Conservation (phyloP, 2,113 vertebrate genomes). For the Pangasianodon gigas region DNA sequence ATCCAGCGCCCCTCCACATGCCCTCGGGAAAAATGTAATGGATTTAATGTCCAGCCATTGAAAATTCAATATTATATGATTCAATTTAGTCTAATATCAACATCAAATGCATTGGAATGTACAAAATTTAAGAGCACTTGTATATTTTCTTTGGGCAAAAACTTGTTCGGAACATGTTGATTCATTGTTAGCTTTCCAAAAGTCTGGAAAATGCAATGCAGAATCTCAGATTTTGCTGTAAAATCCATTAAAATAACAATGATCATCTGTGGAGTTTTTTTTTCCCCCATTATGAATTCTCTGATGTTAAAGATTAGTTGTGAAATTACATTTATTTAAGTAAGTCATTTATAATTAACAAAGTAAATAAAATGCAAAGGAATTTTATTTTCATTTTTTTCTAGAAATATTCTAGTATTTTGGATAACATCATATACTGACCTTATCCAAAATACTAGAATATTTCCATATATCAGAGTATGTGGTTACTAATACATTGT, state of each 20-base stretch:
- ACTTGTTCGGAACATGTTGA: background rate
- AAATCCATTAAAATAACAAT: constrained; percentile 11
- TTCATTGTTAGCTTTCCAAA: constrained; percentile 1
- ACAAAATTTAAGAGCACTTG: constrained; percentile 7
- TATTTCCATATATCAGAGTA: too few species aligned
- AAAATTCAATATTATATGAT: constrained; percentile 36
- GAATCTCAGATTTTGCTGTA: background rate
- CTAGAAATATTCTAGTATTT: background rate
- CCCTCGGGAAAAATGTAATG: constrained; percentile 28
- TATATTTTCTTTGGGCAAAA: constrained; percentile 19
- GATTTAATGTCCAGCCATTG: constrained; percentile 44
- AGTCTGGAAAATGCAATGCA: constrained; percentile 6
- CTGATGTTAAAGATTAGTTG: background rate
- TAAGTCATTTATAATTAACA: background rate
- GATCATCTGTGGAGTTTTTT: background rate
- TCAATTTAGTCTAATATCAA: constrained; percentile 29
- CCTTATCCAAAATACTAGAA: too few species aligned
- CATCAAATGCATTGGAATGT: constrained; percentile 26
- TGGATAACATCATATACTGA: background rate
- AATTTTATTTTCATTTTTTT: background rate
- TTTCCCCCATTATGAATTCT: background rate
- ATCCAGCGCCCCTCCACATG: background rate
- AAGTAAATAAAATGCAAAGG: background rate
- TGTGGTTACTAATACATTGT: background rate
- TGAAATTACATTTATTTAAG: background rate